Evolutionary conservation across 1,140 invertebrate species (phyloP).

Genomic region (Drosophila parabipectinata): DNA sequence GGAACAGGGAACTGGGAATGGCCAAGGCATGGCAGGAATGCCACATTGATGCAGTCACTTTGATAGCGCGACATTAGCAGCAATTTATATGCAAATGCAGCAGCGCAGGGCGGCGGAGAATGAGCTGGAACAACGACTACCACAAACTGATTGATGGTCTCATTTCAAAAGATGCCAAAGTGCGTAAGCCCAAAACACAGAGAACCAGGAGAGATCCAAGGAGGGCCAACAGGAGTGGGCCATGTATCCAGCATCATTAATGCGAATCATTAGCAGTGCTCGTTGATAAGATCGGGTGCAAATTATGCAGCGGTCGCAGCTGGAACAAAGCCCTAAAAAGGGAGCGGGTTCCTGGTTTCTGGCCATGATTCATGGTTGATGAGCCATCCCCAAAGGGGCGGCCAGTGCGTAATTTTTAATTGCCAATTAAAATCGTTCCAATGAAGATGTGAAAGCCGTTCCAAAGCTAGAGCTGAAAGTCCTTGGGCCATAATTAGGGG

Average conservation of each 20-base stretch:
- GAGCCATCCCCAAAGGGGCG: slow-evolving; percentile 44
- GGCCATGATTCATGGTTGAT: slow-evolving; percentile 52
- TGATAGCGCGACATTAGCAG: slow-evolving; percentile 83
- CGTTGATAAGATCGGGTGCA: slow-evolving; percentile 79
- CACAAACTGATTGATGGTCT: slow-evolving; percentile 73
- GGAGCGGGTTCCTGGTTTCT: slow-evolving; percentile 2
- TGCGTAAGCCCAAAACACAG: slow-evolving; percentile 17
- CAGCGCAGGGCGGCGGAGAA: slow-evolving; percentile 25
- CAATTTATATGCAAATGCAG: slow-evolving; percentile 83
- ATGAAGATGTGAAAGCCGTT: slow-evolving; percentile 65
- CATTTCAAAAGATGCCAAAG: slow-evolving; percentile 70
- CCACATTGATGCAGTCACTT: slow-evolving; percentile 78
- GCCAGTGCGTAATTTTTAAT: slow-evolving; percentile 74
- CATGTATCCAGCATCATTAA: slow-evolving; percentile 71
- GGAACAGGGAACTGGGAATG: slow-evolving; percentile 45
- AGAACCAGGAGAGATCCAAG: slow-evolving; percentile 6
- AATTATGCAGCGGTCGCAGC: slow-evolving; percentile 56
- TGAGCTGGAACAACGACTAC: slow-evolving; percentile 12
- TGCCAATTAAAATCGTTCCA: slow-evolving; percentile 69
- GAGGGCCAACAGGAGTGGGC: slow-evolving; percentile 9
- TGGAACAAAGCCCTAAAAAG: slow-evolving; percentile 27
- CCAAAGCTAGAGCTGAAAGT: slow-evolving; percentile 1
- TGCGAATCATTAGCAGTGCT: slow-evolving; percentile 76
- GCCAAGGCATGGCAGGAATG: slow-evolving; percentile 43
- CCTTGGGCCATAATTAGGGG: slow-evolving; percentile 15